Percentiles rank a stretch among this genome's conserved stretches.
phyloP scores from a whole-genome alignment of 35 echinoderm and acorn worm species.

The Acanthaster planci region DNA sequence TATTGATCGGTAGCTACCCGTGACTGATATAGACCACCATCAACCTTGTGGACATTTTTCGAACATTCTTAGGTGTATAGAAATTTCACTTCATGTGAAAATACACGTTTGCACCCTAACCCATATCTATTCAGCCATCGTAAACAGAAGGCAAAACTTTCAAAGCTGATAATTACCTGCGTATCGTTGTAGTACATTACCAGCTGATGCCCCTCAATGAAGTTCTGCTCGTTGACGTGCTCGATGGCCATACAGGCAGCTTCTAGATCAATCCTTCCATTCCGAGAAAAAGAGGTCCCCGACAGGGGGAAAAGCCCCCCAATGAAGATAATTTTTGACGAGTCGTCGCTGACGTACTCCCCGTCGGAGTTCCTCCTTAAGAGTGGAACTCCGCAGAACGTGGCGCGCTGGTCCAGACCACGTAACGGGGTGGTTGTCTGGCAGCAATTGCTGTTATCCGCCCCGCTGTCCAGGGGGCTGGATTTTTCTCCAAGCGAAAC shows the following conservation, averaged over 20 bases:
- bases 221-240: slow-evolving; percentile 66
- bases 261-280: slow-evolving; percentile 67
- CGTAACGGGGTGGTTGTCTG: neutral
- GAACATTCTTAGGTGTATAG: no score
- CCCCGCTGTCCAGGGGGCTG: neutral
- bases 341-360: neutral
- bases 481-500: neutral
- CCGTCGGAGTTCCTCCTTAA: neutral
- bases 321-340: slow-evolving; percentile 67
- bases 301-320: slow-evolving; percentile 78
- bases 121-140: no score
- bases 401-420: neutral
- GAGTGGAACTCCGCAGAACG: neutral
- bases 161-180: slow-evolving; percentile 55
- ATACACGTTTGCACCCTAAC: no score
- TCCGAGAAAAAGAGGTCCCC: slow-evolving; percentile 46
- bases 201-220: slow-evolving; percentile 66
- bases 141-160: no score
- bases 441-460: neutral
- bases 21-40: no score
- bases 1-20: no score
- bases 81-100: no score
- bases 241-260: slow-evolving; percentile 83
- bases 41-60: no score
- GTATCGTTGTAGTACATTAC: slow-evolving; percentile 93